These are phyloP conservation scores for Torymus aiolomorphi DNA, from an alignment of 2,888 invertebrate species.

Conservation along the genomic window DNA sequence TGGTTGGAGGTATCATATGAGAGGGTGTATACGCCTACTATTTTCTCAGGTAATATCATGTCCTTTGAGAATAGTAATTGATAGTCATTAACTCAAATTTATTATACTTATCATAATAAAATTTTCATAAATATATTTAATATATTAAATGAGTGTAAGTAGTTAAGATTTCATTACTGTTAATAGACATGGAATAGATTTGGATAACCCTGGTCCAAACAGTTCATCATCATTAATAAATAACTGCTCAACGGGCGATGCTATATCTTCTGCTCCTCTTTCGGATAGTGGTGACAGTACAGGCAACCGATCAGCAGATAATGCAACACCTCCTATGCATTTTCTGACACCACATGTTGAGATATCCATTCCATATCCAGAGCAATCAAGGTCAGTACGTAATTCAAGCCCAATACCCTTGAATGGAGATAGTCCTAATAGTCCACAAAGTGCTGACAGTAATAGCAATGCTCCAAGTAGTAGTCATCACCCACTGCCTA, in stretches of 20 bases:
- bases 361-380: constrained; percentile 91
- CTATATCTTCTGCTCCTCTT: constrained; percentile 84
- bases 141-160: neutral
- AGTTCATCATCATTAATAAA: constrained; percentile 86
- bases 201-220: constrained; percentile 92
- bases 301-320: constrained; percentile 87
- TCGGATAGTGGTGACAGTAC: constrained; percentile 91
- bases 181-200: constrained; percentile 89
- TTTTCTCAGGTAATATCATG: too few relatives aligned
- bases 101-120: too few relatives aligned
- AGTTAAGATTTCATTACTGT: constrained; percentile 28
- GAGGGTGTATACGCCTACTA: too few relatives aligned
- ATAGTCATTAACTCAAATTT: too few relatives aligned
- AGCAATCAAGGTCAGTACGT: constrained; percentile 77
- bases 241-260: constrained; percentile 79
- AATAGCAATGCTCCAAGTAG: constrained; percentile 85
- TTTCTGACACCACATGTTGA: constrained; percentile 94
- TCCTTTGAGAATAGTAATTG: too few relatives aligned
- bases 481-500: constrained; percentile 80
- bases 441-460: constrained; percentile 89
- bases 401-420: constrained; percentile 76
- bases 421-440: constrained; percentile 84
- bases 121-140: too few relatives aligned
- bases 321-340: constrained; percentile 93
- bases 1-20: too few relatives aligned